Conservation (phyloP, 2,797 vertebrate species). For the Okamejei kenojei region DNA sequence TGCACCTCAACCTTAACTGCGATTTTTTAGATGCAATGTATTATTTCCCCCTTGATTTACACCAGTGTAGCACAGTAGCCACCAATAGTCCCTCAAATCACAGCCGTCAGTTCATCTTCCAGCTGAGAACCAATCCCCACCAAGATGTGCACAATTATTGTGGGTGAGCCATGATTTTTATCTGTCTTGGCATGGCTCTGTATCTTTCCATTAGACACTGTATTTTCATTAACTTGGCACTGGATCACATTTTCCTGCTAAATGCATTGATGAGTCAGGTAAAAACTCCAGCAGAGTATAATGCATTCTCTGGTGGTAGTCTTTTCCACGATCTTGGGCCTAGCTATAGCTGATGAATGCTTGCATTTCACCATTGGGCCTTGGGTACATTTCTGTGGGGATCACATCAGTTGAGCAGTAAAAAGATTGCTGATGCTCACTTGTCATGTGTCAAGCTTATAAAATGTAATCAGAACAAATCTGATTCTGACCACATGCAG, state of each 20-base stretch:
- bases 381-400: background rate
- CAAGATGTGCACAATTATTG: background rate
- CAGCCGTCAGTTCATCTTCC: background rate
- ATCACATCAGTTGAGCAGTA: background rate
- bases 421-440: background rate
- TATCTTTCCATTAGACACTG: slow-evolving; percentile 1
- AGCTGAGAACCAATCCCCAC: background rate
- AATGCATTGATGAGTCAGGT: background rate
- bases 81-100: background rate
- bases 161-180: background rate
- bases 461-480: background rate
- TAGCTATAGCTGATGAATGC: background rate
- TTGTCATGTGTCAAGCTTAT: background rate
- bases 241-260: background rate
- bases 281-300: background rate
- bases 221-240: background rate
- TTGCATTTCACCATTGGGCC: background rate
- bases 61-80: background rate
- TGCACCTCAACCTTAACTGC: no score
- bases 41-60: background rate
- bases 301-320: background rate
- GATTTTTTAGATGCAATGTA: background rate
- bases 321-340: background rate
- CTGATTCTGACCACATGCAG: no score
- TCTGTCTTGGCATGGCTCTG: background rate